Evolutionary conservation across 35 echinoderm and acorn worm genomes (phyloP).

Genomic region (Heliocidaris erythrogramma): DNA sequence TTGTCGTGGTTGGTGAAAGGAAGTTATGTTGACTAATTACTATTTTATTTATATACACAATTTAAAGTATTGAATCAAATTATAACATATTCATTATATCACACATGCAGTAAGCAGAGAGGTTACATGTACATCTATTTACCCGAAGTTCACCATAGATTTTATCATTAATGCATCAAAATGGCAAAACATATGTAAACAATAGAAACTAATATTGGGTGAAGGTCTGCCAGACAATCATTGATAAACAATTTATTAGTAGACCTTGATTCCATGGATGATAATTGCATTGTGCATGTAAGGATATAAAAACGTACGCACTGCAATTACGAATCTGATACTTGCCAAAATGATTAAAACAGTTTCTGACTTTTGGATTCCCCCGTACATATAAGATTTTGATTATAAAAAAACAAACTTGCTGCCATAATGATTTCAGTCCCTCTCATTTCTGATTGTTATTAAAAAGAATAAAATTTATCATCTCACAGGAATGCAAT

Average conservation of each 20-base stretch:
- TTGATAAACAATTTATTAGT: neutral
- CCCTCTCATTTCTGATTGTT: neutral
- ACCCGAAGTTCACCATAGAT: neutral
- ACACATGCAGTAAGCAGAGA: neutral
- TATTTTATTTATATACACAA: too few species aligned
- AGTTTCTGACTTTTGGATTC: too few species aligned
- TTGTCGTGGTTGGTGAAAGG: too few species aligned
- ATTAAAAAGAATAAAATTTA: neutral
- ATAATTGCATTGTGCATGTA: neutral
- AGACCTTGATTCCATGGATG: neutral
- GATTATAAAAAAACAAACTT: too few species aligned
- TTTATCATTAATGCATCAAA: too few species aligned
- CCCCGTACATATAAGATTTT: too few species aligned
- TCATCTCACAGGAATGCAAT: neutral
- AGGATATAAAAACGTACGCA: too few species aligned
- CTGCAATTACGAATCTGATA: too few species aligned
- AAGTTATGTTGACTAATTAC: too few species aligned
- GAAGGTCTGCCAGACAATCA: neutral
- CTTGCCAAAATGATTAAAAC: too few species aligned
- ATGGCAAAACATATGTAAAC: neutral
- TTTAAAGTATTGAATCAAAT: too few species aligned
- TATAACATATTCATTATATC: neutral
- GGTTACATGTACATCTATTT: neutral
- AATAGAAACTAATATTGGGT: neutral
- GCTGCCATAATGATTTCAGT: neutral